Conservation (phyloP, 1,140 invertebrate species). For the Cherax quadricarinatus region DNA sequence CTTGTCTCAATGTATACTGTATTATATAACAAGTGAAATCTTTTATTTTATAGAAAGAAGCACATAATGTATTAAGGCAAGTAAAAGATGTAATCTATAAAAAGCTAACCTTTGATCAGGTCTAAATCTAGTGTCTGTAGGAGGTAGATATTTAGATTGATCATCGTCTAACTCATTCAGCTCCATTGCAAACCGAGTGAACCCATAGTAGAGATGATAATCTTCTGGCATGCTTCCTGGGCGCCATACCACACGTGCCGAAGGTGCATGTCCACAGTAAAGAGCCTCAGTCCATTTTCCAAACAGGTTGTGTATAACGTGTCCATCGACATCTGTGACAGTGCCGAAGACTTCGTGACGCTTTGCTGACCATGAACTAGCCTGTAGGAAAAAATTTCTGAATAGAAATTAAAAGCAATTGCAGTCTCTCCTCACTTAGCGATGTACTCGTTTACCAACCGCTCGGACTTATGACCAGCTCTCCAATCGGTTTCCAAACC, state of each 20-base stretch:
- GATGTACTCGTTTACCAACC: no score
- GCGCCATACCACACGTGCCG: constrained; percentile 86
- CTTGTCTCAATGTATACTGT: no score
- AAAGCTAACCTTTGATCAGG: constrained; percentile 75
- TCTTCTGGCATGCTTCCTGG: constrained; percentile 89
- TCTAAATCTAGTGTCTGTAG: constrained; percentile 82
- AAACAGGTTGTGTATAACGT: constrained; percentile 79
- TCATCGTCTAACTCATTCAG: constrained; percentile 87
- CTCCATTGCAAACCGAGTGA: constrained; percentile 89
- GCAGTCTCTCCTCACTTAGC: no score
- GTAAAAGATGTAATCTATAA: background rate
- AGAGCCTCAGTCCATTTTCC: constrained; percentile 90
- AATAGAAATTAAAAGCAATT: no score
- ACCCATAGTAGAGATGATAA: constrained; percentile 89
- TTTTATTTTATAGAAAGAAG: no score
- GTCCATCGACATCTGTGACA: constrained; percentile 79
- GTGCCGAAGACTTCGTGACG: constrained; percentile 87
- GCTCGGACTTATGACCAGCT: no score
- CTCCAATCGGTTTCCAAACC: no score
- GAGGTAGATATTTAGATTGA: constrained; percentile 81
- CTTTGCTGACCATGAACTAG: constrained; percentile 88
- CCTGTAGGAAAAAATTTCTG: constrained; percentile 76
- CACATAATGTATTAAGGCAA: no score
- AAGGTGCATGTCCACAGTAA: constrained; percentile 85
- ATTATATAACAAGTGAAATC: no score